These are phyloP conservation scores for Hydroisotoma schaefferi DNA, from an alignment of 2,888 invertebrate genomes.

Conservation along the genomic window DNA sequence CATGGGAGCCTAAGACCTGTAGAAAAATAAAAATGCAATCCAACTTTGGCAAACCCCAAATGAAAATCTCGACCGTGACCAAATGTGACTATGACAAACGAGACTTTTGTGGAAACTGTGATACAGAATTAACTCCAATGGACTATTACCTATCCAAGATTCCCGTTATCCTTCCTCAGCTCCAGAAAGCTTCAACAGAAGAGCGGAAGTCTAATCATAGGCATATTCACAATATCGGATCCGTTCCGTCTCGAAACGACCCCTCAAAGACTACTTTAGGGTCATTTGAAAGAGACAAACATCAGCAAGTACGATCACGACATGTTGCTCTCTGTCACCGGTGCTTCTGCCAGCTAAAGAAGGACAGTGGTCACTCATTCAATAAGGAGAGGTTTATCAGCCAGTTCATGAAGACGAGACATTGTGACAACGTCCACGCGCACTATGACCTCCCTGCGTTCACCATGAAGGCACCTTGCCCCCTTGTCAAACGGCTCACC, in stretches of 20 bases:
- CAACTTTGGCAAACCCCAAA: neutral
- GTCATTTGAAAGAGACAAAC: neutral
- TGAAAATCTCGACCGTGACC: neutral
- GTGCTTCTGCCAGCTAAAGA: neutral
- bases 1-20: neutral
- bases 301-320: neutral
- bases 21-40: neutral
- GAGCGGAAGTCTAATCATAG: neutral
- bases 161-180: neutral
- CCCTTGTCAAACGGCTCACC: constrained; percentile 6
- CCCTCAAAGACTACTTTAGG: no score
- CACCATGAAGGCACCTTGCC: constrained; percentile 17
- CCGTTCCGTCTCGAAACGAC: neutral
- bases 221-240: neutral
- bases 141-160: constrained; percentile 6
- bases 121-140: neutral
- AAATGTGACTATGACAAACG: neutral
- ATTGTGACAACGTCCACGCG: constrained; percentile 27
- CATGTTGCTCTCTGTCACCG: neutral
- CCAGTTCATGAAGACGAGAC: constrained; percentile 23
- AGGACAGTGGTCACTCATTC: neutral
- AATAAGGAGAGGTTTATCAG: neutral
- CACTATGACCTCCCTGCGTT: constrained; percentile 15
- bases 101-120: neutral
- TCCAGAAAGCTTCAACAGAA: neutral